Conservation (phyloP, 2,797 vertebrate genomes). For the Aratinga solstitialis region DNA sequence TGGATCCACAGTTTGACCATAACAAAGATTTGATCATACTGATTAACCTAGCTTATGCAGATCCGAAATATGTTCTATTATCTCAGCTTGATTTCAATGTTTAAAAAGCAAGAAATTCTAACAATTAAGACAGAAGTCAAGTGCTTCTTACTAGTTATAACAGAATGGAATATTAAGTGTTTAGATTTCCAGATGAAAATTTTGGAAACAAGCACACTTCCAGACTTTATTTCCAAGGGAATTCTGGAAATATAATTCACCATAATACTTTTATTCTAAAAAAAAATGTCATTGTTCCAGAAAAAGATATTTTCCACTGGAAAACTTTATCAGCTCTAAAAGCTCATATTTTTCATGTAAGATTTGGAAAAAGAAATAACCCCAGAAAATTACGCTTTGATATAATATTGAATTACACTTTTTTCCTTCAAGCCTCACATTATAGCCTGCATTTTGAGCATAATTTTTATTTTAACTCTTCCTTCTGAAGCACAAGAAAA, state of each 20-base stretch:
- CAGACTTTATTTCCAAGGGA: background rate
- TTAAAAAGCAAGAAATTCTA: background rate
- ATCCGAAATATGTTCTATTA: background rate
- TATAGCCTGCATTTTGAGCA: background rate
- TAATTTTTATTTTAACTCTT: background rate
- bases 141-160: background rate
- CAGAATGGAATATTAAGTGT: background rate
- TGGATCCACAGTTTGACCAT: background rate
- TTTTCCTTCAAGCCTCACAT: background rate
- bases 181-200: background rate
- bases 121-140: background rate
- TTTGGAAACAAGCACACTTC: background rate
- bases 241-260: background rate
- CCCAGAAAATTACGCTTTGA: background rate
- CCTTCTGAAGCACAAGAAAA: background rate
- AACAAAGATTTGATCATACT: background rate
- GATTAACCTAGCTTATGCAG: background rate
- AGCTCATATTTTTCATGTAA: background rate
- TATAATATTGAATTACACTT: background rate
- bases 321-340: background rate
- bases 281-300: background rate
- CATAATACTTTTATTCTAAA: background rate
- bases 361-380: background rate
- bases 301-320: background rate
- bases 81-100: background rate